phyloP scores from a whole-genome alignment of 2,888 invertebrate species.

The Sphaerophoria taeniata region DNA sequence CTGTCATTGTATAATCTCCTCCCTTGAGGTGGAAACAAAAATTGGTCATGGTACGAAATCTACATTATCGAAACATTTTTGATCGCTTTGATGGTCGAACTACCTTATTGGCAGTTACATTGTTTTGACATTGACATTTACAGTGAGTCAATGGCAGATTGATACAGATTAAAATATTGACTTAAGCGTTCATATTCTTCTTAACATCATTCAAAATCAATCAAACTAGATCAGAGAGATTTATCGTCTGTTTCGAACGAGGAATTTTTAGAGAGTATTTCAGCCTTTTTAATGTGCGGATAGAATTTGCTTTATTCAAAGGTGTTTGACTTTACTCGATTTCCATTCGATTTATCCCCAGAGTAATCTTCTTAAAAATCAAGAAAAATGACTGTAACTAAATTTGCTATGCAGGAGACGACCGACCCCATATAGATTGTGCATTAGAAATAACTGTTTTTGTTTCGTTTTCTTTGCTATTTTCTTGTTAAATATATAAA shows the following conservation, averaged over 20 bases:
- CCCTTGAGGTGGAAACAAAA: too few relatives aligned
- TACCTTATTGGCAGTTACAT: too few relatives aligned
- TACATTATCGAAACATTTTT: too few relatives aligned
- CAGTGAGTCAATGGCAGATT: too few relatives aligned
- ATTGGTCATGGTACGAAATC: too few relatives aligned
- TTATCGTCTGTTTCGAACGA: background rate
- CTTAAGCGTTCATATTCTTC: too few relatives aligned
- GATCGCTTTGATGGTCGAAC: too few relatives aligned
- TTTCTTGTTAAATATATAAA: conserved; percentile 15
- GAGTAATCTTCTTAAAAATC: background rate
- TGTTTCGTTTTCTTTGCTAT: conserved; percentile 32
- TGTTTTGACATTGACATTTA: too few relatives aligned
- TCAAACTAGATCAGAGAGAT: background rate
- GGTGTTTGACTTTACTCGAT: conserved; percentile 14
- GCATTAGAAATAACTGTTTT: conserved; percentile 64
- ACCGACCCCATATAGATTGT: conserved; percentile 60
- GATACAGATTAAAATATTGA: too few relatives aligned
- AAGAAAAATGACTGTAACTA: conserved; percentile 1
- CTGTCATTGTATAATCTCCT: too few relatives aligned
- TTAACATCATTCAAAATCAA: conserved; percentile 9
- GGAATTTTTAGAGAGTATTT: conserved; percentile 4
- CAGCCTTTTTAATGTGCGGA: conserved; percentile 27
- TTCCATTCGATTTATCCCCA: conserved; percentile 27
- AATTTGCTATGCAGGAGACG: conserved; percentile 56
- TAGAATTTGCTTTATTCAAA: background rate